phyloP scores from a whole-genome alignment of 1,140 invertebrate species.

The Scaptodrosophila lebanonensis region DNA sequence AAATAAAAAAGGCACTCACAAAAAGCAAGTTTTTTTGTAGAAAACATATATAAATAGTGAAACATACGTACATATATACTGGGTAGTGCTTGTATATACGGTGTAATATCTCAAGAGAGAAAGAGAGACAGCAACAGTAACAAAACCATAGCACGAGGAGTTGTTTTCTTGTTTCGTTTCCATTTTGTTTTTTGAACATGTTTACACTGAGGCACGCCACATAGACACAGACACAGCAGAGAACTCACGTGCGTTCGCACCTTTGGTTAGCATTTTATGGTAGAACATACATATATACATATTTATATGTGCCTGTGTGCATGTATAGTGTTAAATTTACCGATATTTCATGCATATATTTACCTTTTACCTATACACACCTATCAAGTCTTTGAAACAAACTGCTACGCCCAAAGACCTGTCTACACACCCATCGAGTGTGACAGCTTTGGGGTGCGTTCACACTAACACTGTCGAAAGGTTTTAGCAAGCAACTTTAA shows the following conservation, averaged over 20 bases:
- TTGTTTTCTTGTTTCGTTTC: no score
- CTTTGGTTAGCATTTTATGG: slow-evolving; percentile 15
- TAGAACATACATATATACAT: slow-evolving; percentile 13
- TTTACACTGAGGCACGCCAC: slow-evolving; percentile 33
- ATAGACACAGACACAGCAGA: slow-evolving; percentile 5
- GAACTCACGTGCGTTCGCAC: neutral
- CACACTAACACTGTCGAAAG: slow-evolving; percentile 22
- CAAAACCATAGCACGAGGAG: no score
- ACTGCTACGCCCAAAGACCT: slow-evolving; percentile 4
- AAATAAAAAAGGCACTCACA: slow-evolving; percentile 25
- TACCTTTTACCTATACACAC: no score
- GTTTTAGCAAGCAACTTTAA: slow-evolving; percentile 52
- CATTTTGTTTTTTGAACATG: slow-evolving; percentile 29
- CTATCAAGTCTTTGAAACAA: slow-evolving; percentile 37
- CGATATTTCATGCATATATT: slow-evolving; percentile 35
- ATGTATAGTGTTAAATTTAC: no score
- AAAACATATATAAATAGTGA: slow-evolving; percentile 13
- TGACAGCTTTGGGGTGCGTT: slow-evolving; percentile 15
- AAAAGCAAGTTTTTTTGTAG: slow-evolving; percentile 35
- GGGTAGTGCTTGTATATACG: no score
- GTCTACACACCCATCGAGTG: slow-evolving; percentile 8
- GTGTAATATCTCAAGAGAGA: no score
- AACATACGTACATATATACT: no score
- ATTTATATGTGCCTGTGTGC: slow-evolving; percentile 17
- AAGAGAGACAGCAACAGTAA: no score